Evolutionary conservation across 2,797 vertebrate species (phyloP).

Genomic region (Thunnus albacares): DNA sequence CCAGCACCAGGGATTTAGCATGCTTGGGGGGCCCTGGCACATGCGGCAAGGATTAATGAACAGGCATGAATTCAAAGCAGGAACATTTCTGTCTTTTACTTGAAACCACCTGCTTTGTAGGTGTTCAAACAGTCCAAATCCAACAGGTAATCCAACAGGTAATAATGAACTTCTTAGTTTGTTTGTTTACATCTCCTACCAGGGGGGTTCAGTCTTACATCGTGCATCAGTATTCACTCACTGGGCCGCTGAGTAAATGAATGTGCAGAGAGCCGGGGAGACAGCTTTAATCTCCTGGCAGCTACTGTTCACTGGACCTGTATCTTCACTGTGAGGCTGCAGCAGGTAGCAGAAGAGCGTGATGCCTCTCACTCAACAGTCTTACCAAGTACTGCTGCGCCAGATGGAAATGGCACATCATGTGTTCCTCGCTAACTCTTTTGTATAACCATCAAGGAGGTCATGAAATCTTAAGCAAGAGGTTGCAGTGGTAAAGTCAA

Average conservation of each 20-base stretch:
- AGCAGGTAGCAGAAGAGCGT: slow-evolving; percentile 20
- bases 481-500: slow-evolving; percentile 22
- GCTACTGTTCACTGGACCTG: slow-evolving; percentile 36
- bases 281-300: slow-evolving; percentile 43
- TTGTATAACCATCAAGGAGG: slow-evolving; percentile 31
- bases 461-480: slow-evolving; percentile 50
- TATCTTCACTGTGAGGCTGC: slow-evolving; percentile 11
- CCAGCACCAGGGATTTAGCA: slow-evolving; percentile 26
- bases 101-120: slow-evolving; percentile 33
- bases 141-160: slow-evolving; percentile 1
- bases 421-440: slow-evolving; percentile 22
- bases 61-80: slow-evolving; percentile 49
- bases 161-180: slow-evolving; percentile 35
- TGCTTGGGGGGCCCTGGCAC: not conserved
- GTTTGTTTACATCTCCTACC: slow-evolving; percentile 23
- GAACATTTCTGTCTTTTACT: slow-evolving; percentile 14
- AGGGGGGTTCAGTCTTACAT: slow-evolving; percentile 7
- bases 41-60: slow-evolving; percentile 33
- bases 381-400: not conserved
- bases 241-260: slow-evolving; percentile 32
- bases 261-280: slow-evolving; percentile 16
- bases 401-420: slow-evolving; percentile 3
- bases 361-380: not conserved
- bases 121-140: slow-evolving; percentile 21
- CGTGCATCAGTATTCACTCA: slow-evolving; percentile 39